Evolutionary conservation across 2,888 invertebrate species (phyloP).

Genomic region (Athalia circularis): DNA sequence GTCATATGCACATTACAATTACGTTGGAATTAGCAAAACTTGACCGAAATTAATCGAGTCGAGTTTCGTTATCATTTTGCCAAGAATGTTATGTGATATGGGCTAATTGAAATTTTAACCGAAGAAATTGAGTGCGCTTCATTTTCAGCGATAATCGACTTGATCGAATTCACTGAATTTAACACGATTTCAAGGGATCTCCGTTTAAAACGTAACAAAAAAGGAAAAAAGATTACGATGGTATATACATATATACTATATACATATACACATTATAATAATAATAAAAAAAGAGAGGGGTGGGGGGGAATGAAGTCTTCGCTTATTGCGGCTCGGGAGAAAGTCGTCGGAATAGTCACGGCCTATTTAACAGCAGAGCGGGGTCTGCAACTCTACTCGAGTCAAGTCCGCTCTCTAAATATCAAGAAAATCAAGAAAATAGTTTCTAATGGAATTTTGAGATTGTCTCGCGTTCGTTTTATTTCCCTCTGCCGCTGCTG

Average conservation of each 20-base stretch:
- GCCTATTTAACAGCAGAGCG: conserved; percentile 64
- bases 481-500: background rate
- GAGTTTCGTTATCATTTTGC: no score
- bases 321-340: conserved; percentile 62
- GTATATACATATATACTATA: background rate
- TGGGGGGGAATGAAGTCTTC: conserved; percentile 51
- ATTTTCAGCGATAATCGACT: no score
- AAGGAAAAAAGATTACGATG: background rate
- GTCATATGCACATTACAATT: background rate
- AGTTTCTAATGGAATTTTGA: conserved; percentile 31
- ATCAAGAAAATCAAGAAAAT: conserved; percentile 42
- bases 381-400: conserved; percentile 31
- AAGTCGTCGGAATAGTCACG: conserved; percentile 68
- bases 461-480: conserved; percentile 26
- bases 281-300: background rate
- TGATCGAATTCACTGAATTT: no score
- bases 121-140: no score
- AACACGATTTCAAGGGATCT: no score
- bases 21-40: background rate
- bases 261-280: background rate
- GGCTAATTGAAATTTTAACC: no score
- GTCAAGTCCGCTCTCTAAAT: conserved; percentile 53
- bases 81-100: no score
- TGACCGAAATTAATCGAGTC: no score
- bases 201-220: no score